Percentiles rank a stretch among this genome's conserved stretches.
phyloP scores from a whole-genome alignment of 2,888 invertebrate species.

The Galeopsomyia nigrocyanea region DNA sequence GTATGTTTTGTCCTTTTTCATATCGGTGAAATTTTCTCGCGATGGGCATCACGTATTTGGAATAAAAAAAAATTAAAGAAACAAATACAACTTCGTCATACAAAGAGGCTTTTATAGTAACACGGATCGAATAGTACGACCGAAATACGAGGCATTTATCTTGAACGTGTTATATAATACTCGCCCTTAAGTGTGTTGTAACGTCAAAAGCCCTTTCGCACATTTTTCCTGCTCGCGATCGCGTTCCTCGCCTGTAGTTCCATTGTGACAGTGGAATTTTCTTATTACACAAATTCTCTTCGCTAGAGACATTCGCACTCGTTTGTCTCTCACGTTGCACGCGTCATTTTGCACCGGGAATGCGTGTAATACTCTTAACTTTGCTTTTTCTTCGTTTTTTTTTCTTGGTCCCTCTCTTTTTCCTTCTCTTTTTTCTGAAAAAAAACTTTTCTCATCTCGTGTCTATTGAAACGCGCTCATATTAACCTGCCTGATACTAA shows the following conservation, averaged over 20 bases:
- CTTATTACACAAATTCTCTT: background rate
- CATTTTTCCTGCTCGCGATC: conserved; percentile 28
- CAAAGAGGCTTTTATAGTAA: no score
- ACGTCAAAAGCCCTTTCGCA: no score
- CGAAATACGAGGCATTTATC: no score
- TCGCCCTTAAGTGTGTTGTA: no score
- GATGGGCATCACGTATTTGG: no score
- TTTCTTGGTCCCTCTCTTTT: conserved; percentile 38
- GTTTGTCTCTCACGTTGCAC: background rate
- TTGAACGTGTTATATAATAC: no score
- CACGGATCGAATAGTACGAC: no score
- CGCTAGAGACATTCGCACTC: background rate
- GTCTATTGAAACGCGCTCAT: no score
- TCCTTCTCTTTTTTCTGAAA: background rate
- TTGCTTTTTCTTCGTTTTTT: conserved; percentile 5
- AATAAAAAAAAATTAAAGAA: no score
- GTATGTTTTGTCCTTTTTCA: background rate
- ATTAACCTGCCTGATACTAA: no score
- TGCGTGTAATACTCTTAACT: conserved; percentile 30
- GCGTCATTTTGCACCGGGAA: conserved; percentile 11
- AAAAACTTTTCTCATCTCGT: no score
- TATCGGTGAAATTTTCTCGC: background rate
- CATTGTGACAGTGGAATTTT: conserved; percentile 1
- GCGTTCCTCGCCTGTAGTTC: conserved; percentile 7
- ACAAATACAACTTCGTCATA: no score